These are phyloP conservation scores for Numenius phaeopus DNA, from an alignment of 2,797 vertebrate genomes.

Conservation along the genomic window DNA sequence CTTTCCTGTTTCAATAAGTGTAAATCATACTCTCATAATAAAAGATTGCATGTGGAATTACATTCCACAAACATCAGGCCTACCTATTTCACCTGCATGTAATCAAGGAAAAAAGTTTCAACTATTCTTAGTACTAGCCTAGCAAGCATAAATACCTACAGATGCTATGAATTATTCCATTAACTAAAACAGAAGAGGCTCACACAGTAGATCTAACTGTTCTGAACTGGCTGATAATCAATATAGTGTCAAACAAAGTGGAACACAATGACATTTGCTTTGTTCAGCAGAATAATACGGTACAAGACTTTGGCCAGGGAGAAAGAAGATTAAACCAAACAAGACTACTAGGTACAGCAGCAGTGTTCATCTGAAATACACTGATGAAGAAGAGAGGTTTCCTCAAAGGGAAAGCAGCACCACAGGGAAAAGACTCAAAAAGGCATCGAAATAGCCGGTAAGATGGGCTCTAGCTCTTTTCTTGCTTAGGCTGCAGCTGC, in stretches of 20 bases:
- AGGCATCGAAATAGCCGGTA: not conserved
- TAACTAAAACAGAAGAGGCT: not conserved
- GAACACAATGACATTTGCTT: not conserved
- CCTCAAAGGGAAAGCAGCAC: not conserved
- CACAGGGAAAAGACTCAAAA: not conserved
- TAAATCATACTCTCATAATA: not conserved
- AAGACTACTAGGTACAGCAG: not conserved
- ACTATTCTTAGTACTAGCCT: not conserved
- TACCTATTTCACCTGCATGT: conserved; percentile 28
- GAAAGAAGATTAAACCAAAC: not conserved
- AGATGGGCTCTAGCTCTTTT: not conserved
- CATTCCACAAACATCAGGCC: not conserved
- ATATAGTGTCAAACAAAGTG: not conserved
- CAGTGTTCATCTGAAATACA: not conserved
- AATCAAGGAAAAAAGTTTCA: conserved; percentile 19
- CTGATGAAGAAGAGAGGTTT: not conserved
- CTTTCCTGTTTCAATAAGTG: not conserved
- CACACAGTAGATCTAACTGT: not conserved
- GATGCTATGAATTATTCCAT: conserved; percentile 27
- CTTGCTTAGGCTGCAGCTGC: not conserved
- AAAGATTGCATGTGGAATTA: not conserved
- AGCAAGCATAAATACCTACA: not conserved
- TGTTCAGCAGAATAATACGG: not conserved
- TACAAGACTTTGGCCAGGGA: not conserved
- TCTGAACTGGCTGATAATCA: not conserved